A percentile compares a stretch with the other conserved stretches of the same genome.
Conservation (phyloP, 2,888 invertebrate species). For the Seira sanloemensis region DNA sequence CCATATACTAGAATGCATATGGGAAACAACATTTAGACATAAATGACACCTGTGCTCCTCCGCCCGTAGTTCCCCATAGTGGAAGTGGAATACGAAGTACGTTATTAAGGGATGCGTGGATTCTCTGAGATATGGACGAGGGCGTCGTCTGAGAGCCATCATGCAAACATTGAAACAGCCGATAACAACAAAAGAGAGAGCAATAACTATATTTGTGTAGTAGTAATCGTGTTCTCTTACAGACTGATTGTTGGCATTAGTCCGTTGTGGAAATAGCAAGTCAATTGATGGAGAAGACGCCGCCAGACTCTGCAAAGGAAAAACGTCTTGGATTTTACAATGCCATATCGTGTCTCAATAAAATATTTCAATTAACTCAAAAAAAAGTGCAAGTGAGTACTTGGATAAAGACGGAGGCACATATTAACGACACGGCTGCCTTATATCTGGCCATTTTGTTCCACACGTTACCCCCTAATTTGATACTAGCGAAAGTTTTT, state of each 20-base stretch:
- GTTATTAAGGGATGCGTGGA: slow-evolving; percentile 35
- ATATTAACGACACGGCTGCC: no score
- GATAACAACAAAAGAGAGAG: no score
- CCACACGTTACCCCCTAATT: neutral
- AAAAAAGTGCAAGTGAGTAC: no score
- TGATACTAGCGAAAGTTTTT: no score
- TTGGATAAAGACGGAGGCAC: no score
- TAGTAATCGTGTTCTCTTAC: neutral
- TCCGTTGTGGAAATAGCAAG: neutral
- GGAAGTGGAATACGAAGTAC: slow-evolving; percentile 49
- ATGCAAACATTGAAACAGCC: no score
- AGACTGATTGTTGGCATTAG: neutral
- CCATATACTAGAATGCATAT: neutral
- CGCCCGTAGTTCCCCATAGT: slow-evolving; percentile 23
- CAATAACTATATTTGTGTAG: neutral
- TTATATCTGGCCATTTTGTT: neutral
- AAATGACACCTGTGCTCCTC: neutral
- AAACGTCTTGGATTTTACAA: no score
- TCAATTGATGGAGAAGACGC: neutral
- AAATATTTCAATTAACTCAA: neutral
- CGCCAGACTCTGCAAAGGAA: no score
- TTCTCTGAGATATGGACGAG: slow-evolving; percentile 39
- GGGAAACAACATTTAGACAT: neutral
- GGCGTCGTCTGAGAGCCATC: slow-evolving; percentile 50
- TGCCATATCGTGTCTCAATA: neutral